A percentile compares a stretch with the other conserved stretches of the same genome.
Conservation (phyloP, 2,888 invertebrate genomes). For the Lasioglossum marginatum region DNA sequence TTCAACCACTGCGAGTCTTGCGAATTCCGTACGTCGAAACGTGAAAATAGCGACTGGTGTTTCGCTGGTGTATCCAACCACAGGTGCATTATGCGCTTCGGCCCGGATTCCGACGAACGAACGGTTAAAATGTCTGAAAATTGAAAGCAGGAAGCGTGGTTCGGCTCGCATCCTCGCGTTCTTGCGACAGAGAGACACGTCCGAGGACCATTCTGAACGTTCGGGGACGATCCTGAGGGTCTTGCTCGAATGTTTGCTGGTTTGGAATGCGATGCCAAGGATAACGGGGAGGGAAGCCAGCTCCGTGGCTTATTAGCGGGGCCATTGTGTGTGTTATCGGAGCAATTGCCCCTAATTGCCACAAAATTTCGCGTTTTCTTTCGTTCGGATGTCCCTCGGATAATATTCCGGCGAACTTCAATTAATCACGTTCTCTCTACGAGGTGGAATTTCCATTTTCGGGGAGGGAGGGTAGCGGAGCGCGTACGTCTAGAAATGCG, state of each 20-base stretch:
- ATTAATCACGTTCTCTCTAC: neutral
- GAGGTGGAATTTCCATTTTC: neutral
- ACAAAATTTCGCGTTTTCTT: slow-evolving; percentile 22
- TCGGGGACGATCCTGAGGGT: slow-evolving; percentile 29
- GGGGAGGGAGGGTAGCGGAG: neutral
- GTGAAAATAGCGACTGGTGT: neutral
- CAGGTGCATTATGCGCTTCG: neutral
- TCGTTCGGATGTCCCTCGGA: neutral
- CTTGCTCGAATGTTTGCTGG: slow-evolving; percentile 35
- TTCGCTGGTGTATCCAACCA: neutral
- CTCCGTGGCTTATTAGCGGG: slow-evolving; percentile 32
- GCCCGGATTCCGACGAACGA: neutral
- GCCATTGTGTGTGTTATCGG: neutral
- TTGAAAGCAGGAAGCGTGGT: slow-evolving; percentile 24
- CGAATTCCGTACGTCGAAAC: neutral
- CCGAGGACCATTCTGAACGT: neutral
- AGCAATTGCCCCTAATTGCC: slow-evolving; percentile 31
- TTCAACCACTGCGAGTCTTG: neutral
- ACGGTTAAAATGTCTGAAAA: neutral
- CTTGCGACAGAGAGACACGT: slow-evolving; percentile 21
- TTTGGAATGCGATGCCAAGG: slow-evolving; percentile 37
- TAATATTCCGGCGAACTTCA: neutral
- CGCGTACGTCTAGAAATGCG: neutral
- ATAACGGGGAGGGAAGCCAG: slow-evolving; percentile 26
- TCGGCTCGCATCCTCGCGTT: slow-evolving; percentile 7